These are phyloP conservation scores for Oncopodura yosiiana DNA, from an alignment of 1,140 invertebrate species.

Conservation along the genomic window DNA sequence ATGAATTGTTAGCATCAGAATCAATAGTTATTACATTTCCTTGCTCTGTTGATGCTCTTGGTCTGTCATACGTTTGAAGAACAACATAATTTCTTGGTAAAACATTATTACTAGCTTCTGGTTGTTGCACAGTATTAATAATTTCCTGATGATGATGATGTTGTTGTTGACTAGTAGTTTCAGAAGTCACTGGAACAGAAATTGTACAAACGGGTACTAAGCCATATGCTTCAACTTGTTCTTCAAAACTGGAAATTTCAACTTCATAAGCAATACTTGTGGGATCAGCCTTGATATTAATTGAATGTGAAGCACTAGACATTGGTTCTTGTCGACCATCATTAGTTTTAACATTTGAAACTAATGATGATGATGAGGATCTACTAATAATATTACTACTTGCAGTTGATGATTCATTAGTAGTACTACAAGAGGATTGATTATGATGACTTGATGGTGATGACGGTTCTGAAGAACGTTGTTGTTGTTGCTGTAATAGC, in stretches of 20 bases:
- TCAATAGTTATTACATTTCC: no score
- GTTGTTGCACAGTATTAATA: no score
- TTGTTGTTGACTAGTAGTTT: no score
- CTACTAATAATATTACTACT: background rate
- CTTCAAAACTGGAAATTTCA: constrained; percentile 4
- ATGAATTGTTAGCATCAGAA: no score
- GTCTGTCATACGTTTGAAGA: no score
- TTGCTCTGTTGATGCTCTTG: background rate
- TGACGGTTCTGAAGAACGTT: background rate
- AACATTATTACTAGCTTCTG: no score
- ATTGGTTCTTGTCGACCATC: no score
- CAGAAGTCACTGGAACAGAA: background rate
- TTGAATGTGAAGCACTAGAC: no score
- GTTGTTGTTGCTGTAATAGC: constrained; percentile 15
- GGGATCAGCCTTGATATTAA: constrained; percentile 1
- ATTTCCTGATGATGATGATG: no score
- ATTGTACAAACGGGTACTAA: constrained; percentile 5
- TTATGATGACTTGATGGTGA: background rate
- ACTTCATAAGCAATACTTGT: constrained; percentile 4
- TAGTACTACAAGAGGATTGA: background rate
- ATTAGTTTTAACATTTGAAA: background rate
- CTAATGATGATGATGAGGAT: background rate
- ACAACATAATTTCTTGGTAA: no score
- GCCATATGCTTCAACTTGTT: constrained; percentile 7
- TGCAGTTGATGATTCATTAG: background rate